phyloP scores from a whole-genome alignment of 2,113 vertebrate genomes.

The Lagopus leucura region DNA sequence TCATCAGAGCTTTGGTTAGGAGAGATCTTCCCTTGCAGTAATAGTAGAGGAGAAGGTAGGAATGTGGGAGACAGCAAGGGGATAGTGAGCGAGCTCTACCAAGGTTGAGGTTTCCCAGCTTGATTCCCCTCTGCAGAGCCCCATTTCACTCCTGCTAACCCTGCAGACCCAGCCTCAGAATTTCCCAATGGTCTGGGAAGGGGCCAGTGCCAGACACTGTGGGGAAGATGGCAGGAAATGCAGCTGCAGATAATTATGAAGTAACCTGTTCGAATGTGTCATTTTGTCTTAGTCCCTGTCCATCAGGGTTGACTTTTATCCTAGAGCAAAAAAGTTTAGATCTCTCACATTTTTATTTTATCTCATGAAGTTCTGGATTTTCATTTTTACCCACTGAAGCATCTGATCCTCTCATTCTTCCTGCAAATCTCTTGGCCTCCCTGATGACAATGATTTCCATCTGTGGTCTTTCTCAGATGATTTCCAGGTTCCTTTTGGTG shows the following conservation, averaged over 20 bases:
- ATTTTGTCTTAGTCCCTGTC: background rate
- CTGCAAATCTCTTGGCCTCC: slow-evolving; percentile 47
- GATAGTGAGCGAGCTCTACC: background rate
- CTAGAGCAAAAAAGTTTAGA: background rate
- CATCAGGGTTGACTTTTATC: background rate
- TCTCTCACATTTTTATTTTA: background rate
- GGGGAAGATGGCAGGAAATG: slow-evolving; percentile 14
- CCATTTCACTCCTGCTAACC: background rate
- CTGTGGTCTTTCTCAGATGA: slow-evolving; percentile 33
- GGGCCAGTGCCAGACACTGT: background rate
- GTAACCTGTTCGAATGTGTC: background rate
- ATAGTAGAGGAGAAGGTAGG: background rate
- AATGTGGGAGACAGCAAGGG: background rate
- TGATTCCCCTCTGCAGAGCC: background rate
- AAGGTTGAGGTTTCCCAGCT: slow-evolving; percentile 26
- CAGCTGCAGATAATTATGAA: slow-evolving; percentile 6
- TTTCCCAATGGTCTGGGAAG: background rate
- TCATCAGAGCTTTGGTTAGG: slow-evolving; percentile 28
- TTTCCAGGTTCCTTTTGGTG: slow-evolving; percentile 55
- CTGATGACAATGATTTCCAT: slow-evolving; percentile 60
- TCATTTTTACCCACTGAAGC: slow-evolving; percentile 50
- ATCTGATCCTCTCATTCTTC: slow-evolving; percentile 51
- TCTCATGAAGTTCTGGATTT: background rate
- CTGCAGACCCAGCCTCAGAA: background rate
- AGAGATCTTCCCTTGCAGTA: slow-evolving; percentile 5